Percentiles rank a stretch among this genome's conserved stretches.
Evolutionary conservation across 2,888 invertebrate species (phyloP).

Genomic region (Eristalinus sepulchralis): DNA sequence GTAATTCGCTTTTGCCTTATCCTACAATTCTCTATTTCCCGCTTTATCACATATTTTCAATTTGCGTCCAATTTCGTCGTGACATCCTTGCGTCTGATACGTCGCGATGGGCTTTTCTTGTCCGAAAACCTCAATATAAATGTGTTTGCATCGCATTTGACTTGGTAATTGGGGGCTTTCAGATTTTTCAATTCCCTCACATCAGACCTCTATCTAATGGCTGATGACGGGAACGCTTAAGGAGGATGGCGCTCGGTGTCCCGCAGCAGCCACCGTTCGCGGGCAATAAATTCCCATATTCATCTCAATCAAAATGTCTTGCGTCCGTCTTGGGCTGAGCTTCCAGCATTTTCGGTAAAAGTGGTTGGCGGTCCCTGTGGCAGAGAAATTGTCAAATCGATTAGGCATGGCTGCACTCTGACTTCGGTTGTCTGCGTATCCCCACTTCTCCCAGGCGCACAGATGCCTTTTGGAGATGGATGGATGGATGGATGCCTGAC

Average conservation of each 20-base stretch:
- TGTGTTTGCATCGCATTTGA: constrained; percentile 63
- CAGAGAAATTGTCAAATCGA: constrained; percentile 56
- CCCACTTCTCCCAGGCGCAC: constrained; percentile 33
- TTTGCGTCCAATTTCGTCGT: neutral
- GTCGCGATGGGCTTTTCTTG: constrained; percentile 27
- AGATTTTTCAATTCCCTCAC: constrained; percentile 30
- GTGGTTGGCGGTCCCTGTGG: neutral
- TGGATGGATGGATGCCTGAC: constrained; percentile 41
- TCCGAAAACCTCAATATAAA: constrained; percentile 55
- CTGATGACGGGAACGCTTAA: constrained; percentile 27
- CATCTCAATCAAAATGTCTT: constrained; percentile 55
- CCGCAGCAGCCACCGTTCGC: constrained; percentile 3
- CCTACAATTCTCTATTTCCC: too few relatives aligned
- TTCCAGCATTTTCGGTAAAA: constrained; percentile 37
- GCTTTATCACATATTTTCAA: neutral
- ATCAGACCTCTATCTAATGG: constrained; percentile 2
- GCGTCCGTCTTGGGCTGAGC: neutral
- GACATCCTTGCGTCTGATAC: neutral
- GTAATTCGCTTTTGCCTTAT: too few relatives aligned
- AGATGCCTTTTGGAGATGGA: constrained; percentile 55
- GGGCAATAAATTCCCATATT: constrained; percentile 56
- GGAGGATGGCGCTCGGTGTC: neutral
- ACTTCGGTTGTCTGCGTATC: constrained; percentile 22
- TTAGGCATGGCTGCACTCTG: constrained; percentile 45
- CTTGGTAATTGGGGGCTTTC: constrained; percentile 60